phyloP scores from a whole-genome alignment of 2,797 vertebrate species.

The Odontamblyopus rebecca region DNA sequence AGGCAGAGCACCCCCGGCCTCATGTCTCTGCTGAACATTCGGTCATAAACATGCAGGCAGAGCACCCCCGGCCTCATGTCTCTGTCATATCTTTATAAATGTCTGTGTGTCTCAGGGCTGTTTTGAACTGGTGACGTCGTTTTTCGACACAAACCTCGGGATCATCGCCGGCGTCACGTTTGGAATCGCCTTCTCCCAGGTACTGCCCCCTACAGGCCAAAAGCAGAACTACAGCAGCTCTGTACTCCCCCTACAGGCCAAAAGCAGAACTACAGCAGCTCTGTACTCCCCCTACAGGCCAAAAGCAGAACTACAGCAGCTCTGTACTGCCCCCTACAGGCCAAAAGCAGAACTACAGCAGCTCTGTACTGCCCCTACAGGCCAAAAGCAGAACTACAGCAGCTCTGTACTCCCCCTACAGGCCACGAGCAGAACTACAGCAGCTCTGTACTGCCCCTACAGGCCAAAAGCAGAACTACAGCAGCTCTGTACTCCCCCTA shows the following conservation, averaged over 20 bases:
- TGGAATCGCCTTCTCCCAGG: constrained; percentile 95
- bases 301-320: background rate
- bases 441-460: background rate
- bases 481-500: no score
- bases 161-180: constrained; percentile 96
- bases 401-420: background rate
- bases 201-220: constrained; percentile 1
- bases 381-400: no score
- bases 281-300: no score
- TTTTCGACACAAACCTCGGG: constrained; percentile 95
- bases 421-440: background rate
- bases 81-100: background rate
- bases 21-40: no score
- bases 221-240: no score
- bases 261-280: no score
- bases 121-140: constrained; percentile 90
- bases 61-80: no score
- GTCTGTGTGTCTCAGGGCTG: constrained; percentile 80
- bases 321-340: background rate
- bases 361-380: no score
- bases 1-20: no score
- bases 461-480: background rate
- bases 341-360: background rate
- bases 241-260: no score
- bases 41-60: no score